These are phyloP conservation scores for Enteromius trimaculatus DNA, from an alignment of 2,797 vertebrate genomes.

Conservation along the genomic window DNA sequence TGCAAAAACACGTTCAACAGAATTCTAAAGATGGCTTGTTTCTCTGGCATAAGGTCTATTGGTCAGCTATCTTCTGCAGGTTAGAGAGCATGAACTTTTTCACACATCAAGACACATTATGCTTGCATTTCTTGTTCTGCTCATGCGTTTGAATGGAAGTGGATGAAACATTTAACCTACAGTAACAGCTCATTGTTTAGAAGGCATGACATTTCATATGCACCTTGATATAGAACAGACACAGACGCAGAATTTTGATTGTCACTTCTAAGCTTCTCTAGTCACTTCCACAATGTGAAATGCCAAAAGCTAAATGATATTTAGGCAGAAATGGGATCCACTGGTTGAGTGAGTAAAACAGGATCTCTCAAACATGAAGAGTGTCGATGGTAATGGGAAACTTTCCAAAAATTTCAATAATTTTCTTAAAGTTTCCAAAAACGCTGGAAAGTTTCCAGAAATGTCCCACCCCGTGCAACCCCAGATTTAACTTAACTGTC, in stretches of 20 bases:
- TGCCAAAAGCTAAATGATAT: background rate
- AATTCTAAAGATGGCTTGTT: background rate
- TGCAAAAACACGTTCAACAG: background rate
- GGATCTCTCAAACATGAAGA: background rate
- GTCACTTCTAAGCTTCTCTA: background rate
- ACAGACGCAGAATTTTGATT: background rate
- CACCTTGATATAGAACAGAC: background rate
- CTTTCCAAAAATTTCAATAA: background rate
- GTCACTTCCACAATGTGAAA: background rate
- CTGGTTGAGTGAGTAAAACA: background rate
- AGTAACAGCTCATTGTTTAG: background rate
- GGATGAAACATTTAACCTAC: background rate
- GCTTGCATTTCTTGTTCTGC: background rate
- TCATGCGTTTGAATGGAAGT: background rate
- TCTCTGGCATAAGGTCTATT: background rate
- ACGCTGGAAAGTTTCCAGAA: background rate
- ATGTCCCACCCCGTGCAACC: background rate
- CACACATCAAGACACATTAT: background rate
- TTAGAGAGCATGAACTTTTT: background rate
- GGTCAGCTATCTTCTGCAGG: background rate
- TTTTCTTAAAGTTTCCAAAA: background rate
- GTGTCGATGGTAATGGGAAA: background rate
- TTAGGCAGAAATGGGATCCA: conserved; percentile 21
- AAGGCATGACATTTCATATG: background rate
- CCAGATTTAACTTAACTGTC: background rate